Evolutionary conservation across 2,797 vertebrate species (phyloP), one percentile per base, ranked within the genome.

Genomic region (Pangasius sanitwongsei): DNA sequence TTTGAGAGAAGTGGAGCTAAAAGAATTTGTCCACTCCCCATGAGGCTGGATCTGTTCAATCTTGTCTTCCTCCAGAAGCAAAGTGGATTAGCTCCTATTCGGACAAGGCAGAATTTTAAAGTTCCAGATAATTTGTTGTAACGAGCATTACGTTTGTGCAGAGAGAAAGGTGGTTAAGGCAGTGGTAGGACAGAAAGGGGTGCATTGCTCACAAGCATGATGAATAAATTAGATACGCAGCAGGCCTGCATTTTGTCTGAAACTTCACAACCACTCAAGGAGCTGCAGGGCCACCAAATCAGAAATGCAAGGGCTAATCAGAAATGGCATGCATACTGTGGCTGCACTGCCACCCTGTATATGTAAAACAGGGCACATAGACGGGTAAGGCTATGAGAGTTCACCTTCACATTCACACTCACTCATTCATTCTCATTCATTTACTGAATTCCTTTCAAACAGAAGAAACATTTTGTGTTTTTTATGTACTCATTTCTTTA

Each of bases 211-310:
- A 84, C 92, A 89, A 95, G 94, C 93, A 95, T 96, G 96, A 97
- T 97, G 96, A 97, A 97, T 97, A 97, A 96, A 97, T 97, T 96
- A 97, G 94, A 94, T 92, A 96, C 91, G 94, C 95, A 94, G 92
- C 92, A 91, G 94, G 94, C 88, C 95, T 94, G 92, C 92, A 85
- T 88, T 95, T 95, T 93, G 90, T 95, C 90, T 92, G 89, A 95
- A 95, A 89, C 95, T 95, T 93, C 95, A 95, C 94, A 94, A 95
- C 94, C 95, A 95, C 96, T 96, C 95, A 94, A 96, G 96, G 93
- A 95, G 93, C 91, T 91, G 92, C 95, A 95, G 95, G 93, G 95
- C 95, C 95, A 96, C 95, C 95, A 94, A 96, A 95, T 95, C 93
- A 93, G 93, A 92, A 88, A 89, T 93, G 91, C 95, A 93, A 91